Conservation (phyloP, 2,113 vertebrate genomes). For the Mobula birostris region DNA sequence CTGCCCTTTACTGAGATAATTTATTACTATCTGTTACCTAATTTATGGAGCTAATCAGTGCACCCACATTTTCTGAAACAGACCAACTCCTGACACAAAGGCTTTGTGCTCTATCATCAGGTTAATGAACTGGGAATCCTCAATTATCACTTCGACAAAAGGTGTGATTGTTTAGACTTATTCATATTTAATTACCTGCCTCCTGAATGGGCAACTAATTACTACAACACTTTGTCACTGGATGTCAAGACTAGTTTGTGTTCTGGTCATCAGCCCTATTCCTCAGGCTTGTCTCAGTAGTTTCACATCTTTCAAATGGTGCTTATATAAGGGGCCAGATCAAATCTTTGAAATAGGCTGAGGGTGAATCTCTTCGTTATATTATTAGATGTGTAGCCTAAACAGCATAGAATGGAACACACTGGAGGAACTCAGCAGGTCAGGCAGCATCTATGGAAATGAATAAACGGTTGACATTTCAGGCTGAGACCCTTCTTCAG, state of each 20-base stretch:
- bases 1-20: neutral
- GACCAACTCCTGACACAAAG: neutral
- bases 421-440: too few species aligned
- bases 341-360: neutral
- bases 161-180: conserved; percentile 4
- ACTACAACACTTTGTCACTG: neutral
- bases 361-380: neutral
- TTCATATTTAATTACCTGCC: conserved; percentile 30
- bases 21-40: neutral
- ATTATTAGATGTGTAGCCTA: too few species aligned
- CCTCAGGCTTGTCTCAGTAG: neutral
- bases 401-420: too few species aligned
- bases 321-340: neutral
- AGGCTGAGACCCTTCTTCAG: too few species aligned
- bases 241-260: neutral
- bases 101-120: neutral
- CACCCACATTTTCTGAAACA: neutral
- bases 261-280: neutral
- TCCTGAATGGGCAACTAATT: conserved; percentile 11
- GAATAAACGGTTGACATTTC: too few species aligned
- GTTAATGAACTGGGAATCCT: neutral
- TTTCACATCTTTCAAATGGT: neutral
- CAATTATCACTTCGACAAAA: conserved; percentile 11
- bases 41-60: neutral
- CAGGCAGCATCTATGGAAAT: too few species aligned